Percentiles rank a stretch among this genome's conserved stretches.
phyloP scores from a whole-genome alignment of 2,797 vertebrate species.

The Eospalax fontanierii region DNA sequence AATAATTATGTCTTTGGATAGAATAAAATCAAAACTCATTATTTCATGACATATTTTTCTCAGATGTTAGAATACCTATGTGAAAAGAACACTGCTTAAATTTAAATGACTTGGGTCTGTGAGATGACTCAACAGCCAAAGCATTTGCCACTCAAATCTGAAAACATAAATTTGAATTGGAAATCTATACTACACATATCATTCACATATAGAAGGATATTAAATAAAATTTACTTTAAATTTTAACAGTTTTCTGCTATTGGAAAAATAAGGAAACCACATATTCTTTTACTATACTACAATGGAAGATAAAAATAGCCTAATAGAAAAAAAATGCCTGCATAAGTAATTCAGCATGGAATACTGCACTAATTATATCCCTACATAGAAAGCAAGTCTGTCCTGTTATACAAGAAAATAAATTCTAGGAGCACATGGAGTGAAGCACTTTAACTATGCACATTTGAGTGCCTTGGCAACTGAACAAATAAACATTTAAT shows the following conservation, averaged over 20 bases:
- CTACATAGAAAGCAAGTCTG: not conserved
- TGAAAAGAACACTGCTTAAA: constrained; percentile 34
- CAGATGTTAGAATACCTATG: not conserved
- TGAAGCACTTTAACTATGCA: constrained; percentile 30
- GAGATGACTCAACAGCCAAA: too few relatives aligned
- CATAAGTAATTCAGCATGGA: constrained; percentile 15
- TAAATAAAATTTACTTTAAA: too few relatives aligned
- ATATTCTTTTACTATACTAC: not conserved
- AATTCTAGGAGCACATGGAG: constrained; percentile 52
- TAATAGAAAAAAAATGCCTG: not conserved
- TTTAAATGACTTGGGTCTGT: not conserved
- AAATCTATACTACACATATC: too few relatives aligned
- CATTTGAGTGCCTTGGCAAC: not conserved
- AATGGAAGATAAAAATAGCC: constrained; percentile 6
- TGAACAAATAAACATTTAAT: constrained; percentile 18
- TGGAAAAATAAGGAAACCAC: not conserved
- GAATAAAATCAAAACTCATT: constrained; percentile 22
- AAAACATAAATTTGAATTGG: too few relatives aligned
- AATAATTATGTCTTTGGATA: constrained; percentile 46
- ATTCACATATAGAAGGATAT: too few relatives aligned
- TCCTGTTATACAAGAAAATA: constrained; percentile 44
- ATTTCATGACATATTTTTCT: not conserved
- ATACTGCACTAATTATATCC: not conserved
- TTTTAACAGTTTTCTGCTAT: not conserved
- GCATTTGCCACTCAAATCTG: too few relatives aligned